Percentiles rank a stretch among this genome's conserved stretches.
Conservation (phyloP, 2,888 invertebrate species). For the Clivina fossor region DNA sequence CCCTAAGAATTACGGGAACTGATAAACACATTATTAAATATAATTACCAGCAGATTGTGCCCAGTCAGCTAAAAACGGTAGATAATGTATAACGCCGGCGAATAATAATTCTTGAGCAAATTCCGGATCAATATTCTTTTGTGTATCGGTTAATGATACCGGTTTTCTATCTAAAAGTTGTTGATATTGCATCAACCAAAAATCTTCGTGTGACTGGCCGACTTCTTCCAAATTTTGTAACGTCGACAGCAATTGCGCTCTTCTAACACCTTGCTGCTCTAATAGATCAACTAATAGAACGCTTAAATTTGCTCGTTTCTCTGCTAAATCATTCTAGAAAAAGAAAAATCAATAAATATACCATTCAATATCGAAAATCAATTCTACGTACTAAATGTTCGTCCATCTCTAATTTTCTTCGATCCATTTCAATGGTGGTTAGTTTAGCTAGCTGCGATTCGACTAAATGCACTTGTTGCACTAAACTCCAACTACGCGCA, state of each 20-base stretch:
- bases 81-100: constrained; percentile 73
- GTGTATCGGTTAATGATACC: constrained; percentile 62
- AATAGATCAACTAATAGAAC: constrained; percentile 68
- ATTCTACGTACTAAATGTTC: constrained; percentile 62
- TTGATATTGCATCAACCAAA: constrained; percentile 83
- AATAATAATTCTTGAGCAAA: constrained; percentile 70
- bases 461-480: constrained; percentile 73
- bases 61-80: constrained; percentile 71
- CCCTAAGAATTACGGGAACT: too few relatives aligned
- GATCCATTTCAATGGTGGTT: constrained; percentile 72
- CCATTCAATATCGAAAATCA: background rate
- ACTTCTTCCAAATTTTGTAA: constrained; percentile 70
- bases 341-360: constrained; percentile 17
- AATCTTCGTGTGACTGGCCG: constrained; percentile 59
- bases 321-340: constrained; percentile 64
- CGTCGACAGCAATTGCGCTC: constrained; percentile 66
- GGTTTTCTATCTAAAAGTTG: constrained; percentile 73
- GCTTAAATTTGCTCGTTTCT: constrained; percentile 68
- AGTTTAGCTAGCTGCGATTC: constrained; percentile 71
- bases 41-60: constrained; percentile 56
- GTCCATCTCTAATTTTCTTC: constrained; percentile 65
- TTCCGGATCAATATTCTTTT: constrained; percentile 64
- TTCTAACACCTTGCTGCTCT: constrained; percentile 67
- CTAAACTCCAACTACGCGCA: constrained; percentile 73
- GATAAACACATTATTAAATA: constrained; percentile 1